Conservation (phyloP, 1,140 invertebrate genomes). For the Pseudobourletiella spinata region DNA sequence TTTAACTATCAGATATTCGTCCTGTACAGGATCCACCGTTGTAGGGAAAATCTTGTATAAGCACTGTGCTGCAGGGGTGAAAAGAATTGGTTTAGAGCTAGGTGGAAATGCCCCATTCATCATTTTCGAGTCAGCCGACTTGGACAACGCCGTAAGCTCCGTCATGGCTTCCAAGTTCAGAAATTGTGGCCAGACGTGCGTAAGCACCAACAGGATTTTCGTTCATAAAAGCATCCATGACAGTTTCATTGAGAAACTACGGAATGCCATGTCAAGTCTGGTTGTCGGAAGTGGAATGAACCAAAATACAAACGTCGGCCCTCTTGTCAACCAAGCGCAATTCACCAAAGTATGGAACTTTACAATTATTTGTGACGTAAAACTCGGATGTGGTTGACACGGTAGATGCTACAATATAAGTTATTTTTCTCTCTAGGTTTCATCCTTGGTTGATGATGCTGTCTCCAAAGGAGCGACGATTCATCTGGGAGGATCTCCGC, state of each 20-base stretch:
- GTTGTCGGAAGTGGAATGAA: constrained; percentile 72
- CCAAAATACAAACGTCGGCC: constrained; percentile 67
- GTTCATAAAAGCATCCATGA: constrained; percentile 79
- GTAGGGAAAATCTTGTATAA: constrained; percentile 45
- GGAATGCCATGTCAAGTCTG: constrained; percentile 57
- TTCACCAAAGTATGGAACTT: constrained; percentile 56
- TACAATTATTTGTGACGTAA: constrained; percentile 6
- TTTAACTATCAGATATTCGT: background rate
- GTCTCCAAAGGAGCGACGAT: constrained; percentile 73
- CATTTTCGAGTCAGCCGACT: constrained; percentile 87
- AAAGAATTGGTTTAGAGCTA: constrained; percentile 81
- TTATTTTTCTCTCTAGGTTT: constrained; percentile 21
- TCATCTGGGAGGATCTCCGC: constrained; percentile 55
- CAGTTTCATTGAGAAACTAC: constrained; percentile 67
- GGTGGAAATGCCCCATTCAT: constrained; percentile 99
- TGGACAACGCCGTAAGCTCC: constrained; percentile 69
- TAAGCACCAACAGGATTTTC: constrained; percentile 88
- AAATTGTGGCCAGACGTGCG: constrained; percentile 67
- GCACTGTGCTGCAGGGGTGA: constrained; percentile 54
- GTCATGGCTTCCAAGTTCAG: constrained; percentile 90
- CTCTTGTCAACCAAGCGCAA: constrained; percentile 83
- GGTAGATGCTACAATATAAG: too few species aligned
- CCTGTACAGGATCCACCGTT: constrained; percentile 61
- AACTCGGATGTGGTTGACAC: too few species aligned
- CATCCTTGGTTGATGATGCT: constrained; percentile 23